These are phyloP conservation scores for Schizopygopsis malacanthus DNA, from an alignment of 2,797 vertebrate species.

Conservation along the genomic window DNA sequence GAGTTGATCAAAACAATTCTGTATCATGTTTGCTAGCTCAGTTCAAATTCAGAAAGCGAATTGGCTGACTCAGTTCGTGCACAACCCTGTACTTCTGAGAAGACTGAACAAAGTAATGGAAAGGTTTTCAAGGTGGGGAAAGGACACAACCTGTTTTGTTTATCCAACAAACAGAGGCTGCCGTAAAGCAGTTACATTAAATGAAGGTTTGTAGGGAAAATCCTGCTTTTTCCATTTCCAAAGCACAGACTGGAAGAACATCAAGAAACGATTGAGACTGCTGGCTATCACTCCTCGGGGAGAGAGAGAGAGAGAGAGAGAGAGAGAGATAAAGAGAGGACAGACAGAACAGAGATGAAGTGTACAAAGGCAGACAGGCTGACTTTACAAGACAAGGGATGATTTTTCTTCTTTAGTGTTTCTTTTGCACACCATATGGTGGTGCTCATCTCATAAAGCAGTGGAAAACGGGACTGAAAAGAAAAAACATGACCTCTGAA, in stretches of 20 bases:
- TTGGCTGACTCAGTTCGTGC: neutral
- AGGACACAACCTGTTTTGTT: neutral
- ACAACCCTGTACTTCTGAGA: neutral
- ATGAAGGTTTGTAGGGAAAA: neutral
- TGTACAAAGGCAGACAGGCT: conserved; percentile 14
- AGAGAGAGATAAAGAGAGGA: neutral
- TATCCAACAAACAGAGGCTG: neutral
- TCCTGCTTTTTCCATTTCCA: conserved; percentile 71
- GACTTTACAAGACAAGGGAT: conserved; percentile 63
- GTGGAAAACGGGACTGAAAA: conserved; percentile 50
- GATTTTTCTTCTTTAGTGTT: conserved; percentile 50
- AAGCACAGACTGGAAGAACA: conserved; percentile 71
- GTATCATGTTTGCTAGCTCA: neutral
- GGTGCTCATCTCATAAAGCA: conserved; percentile 51
- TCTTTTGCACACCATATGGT: conserved; percentile 63
- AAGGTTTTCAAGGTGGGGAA: too few relatives aligned
- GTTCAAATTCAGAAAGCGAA: neutral
- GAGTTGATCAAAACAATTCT: neutral
- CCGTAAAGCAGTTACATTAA: neutral
- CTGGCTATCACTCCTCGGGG: conserved; percentile 60
- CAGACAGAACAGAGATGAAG: neutral
- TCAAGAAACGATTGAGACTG: conserved; percentile 66
- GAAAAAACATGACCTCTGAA: conserved; percentile 56
- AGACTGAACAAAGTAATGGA: neutral
- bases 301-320: conserved; percentile 51